These are phyloP conservation scores for Leptodactylus fuscus DNA, from an alignment of 2,113 vertebrate genomes.

Conservation along the genomic window DNA sequence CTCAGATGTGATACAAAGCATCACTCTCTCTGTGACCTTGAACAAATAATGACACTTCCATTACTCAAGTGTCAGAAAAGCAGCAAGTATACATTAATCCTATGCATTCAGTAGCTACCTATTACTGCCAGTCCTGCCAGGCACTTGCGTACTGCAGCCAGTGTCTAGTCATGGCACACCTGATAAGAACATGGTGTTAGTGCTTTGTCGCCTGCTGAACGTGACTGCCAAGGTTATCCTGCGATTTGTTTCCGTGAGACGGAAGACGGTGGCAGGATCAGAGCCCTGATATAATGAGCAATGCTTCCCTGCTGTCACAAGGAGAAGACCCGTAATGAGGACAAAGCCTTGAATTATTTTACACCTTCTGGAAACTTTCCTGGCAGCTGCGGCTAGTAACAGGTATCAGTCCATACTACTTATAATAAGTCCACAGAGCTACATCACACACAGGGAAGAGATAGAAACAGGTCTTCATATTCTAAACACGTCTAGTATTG, in stretches of 20 bases:
- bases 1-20: neutral
- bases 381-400: no score
- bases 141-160: no score
- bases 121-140: neutral
- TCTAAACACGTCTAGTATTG: neutral
- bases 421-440: neutral
- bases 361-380: neutral
- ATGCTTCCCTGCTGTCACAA: neutral
- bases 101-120: neutral
- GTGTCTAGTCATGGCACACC: neutral
- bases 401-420: neutral
- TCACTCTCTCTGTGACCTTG: conserved; percentile 15
- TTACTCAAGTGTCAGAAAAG: no score
- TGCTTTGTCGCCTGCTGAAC: neutral
- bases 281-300: neutral
- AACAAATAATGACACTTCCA: neutral
- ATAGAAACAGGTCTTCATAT: neutral
- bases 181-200: neutral
- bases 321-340: neutral
- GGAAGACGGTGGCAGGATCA: neutral
- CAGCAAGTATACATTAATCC: neutral
- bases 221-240: neutral
- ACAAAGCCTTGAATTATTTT: neutral
- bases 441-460: neutral
- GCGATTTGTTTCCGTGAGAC: neutral